Evolutionary conservation across 2,888 invertebrate genomes (phyloP), one percentile per base, ranked within the genome.

Genomic region (Ochlodes sylvanus): DNA sequence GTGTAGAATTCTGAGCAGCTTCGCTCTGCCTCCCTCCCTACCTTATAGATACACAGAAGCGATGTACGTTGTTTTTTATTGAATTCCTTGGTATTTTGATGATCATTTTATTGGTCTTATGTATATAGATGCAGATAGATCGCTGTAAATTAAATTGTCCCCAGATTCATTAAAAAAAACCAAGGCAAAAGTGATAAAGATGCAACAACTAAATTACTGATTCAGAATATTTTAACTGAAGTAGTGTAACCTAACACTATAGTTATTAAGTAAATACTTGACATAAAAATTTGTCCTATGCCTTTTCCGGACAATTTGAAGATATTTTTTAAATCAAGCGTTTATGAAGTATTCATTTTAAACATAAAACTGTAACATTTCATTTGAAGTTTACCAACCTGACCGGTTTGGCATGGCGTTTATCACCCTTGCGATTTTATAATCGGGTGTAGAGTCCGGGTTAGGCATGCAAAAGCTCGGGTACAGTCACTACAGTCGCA

Each of bases 381-480:
- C 47, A 12, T 34, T 68, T 61, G 70, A 68, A 57, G 66, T 65
- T 66, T 55, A 66, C 68, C 68, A 76, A 77, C 74, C 74, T 75
- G 86, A 87, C 87, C 76, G 83, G 88, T 88, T 87, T 79, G 70
- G 74, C 79, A 79, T 79, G 77, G 75, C 81, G 84, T 72, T 82
- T 81, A 83, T 83, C 81, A 85, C 85, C 84, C 82, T 87, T 86
- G 84, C 81, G 81, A 78, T 81, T 82, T 82, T 81, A 82, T 81
- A 82, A 82, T 81, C 76, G 76, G 73, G 74, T 81, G 80, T 80
- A 83, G 83, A 82, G 80, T 70, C 71, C 79, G 82, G 62, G 55
- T 42, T 54, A 83, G 81, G 81, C 81, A 84, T 81, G 86, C 83
- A 83, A 89, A 89, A 89, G 89, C 88, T 89, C 80, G 81, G 79